These are phyloP conservation scores for Cephus pygmeus DNA, from an alignment of 2,888 invertebrate genomes.

Conservation along the genomic window DNA sequence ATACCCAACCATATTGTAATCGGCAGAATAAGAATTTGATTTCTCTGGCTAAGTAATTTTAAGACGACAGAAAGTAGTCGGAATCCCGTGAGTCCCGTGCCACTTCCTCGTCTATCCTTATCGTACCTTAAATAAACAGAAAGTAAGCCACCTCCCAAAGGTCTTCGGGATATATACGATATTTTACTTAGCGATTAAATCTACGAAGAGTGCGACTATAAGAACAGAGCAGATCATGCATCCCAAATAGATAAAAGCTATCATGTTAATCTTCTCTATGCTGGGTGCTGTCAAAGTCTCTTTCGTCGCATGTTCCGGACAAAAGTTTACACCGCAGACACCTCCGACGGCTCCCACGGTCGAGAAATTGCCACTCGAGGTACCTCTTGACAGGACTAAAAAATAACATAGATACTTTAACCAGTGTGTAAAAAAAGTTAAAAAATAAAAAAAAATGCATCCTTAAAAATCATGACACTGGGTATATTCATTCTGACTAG, in stretches of 20 bases:
- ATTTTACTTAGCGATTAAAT: conserved; percentile 70
- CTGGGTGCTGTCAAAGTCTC: conserved; percentile 68
- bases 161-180: conserved; percentile 2
- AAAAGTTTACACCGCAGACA: conserved; percentile 69
- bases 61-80: conserved; percentile 70
- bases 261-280: conserved; percentile 69
- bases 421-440: background rate
- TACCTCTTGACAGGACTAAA: background rate
- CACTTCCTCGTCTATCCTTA: conserved; percentile 62
- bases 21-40: conserved; percentile 73
- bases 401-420: background rate
- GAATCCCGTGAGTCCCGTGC: conserved; percentile 62
- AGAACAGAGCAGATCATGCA: conserved; percentile 73
- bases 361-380: conserved; percentile 28
- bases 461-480: background rate
- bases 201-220: conserved; percentile 73
- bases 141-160: background rate
- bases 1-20: conserved; percentile 77
- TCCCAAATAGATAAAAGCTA: conserved; percentile 73
- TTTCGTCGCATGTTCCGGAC: conserved; percentile 66
- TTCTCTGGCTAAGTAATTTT: conserved; percentile 70
- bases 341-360: conserved; percentile 64
- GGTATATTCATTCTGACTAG: background rate
- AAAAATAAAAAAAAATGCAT: background rate
- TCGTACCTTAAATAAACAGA: conserved; percentile 64